Evolutionary conservation across 2,888 invertebrate genomes (phyloP), one percentile per base, ranked within the genome.

Genomic region (Mythimna lalbum): DNA sequence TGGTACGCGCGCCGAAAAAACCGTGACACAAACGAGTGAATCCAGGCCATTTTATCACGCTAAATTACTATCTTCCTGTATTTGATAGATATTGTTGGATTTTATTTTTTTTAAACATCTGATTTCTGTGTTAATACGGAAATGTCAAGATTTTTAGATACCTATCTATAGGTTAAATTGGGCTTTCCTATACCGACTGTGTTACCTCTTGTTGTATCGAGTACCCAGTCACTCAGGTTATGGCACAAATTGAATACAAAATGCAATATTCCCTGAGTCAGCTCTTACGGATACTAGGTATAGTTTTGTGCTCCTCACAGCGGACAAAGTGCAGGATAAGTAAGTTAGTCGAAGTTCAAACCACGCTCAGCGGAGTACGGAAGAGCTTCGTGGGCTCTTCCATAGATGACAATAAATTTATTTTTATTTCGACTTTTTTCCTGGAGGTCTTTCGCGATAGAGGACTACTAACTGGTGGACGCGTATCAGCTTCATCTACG

Each of bases 1-100:
- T 63, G 67, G 63, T 67, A 63, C 36, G 27, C 62, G 63, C 21
- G 53, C n/a, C 23, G 57, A 68, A 27, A 60, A 68, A 79, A 60
- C 65, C 17, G 17, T 69, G 76, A 33, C 62, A 63, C 19, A 47
- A 31, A 56, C 39, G 19, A 27, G 43, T n/a, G 36, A 43, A 55
- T 52, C 19, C 53, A 56, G 33, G 21, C 50, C 65, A 68, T 36
- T 61, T 60, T 66, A 56, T 52, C 49, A 49, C 17, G 33, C 12
- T 43, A 62, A 75, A 64, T 56, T 47, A 43, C 50, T 19, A 9
- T 17, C 39, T 63, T 79, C 65, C 69, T 69, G 65, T 14, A 49
- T 65, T 19, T 19, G 47, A 50, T 71, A 31, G 47, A 50, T 71
- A 39, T 63, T 47, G 21, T 47, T 21, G 7, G 36, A 50, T 14